phyloP scores from a whole-genome alignment of 2,113 vertebrate genomes.

The Cygnus buccinator region DNA sequence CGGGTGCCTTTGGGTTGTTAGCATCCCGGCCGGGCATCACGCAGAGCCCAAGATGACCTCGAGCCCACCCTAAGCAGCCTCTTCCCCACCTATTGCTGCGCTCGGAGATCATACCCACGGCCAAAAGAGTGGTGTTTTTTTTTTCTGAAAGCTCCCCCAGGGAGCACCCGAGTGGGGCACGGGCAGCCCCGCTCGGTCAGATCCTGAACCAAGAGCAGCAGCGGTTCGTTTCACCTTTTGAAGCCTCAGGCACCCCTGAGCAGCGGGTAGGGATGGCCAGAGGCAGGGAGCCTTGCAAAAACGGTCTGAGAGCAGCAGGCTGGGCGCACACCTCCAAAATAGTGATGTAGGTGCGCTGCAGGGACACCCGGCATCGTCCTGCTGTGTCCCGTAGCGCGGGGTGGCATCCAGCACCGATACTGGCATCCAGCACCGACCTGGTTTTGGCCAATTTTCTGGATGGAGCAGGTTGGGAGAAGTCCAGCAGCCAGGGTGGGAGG shows the following conservation, averaged over 20 bases:
- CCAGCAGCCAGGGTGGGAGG: background rate
- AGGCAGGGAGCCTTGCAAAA: background rate
- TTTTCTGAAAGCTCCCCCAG: too few species aligned
- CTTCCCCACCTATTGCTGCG: background rate
- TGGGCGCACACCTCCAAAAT: background rate
- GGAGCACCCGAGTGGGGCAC: too few species aligned
- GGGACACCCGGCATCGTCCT: too few species aligned
- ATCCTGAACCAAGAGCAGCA: background rate
- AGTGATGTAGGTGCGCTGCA: background rate
- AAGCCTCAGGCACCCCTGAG: background rate
- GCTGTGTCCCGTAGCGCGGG: too few species aligned
- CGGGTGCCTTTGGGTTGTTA: fast-evolving
- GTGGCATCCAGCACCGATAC: background rate
- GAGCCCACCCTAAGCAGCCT: background rate
- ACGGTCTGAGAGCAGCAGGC: fast-evolving
- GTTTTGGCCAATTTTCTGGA: background rate
- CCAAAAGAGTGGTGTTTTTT: background rate
- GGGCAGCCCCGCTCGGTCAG: background rate
- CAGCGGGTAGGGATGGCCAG: background rate
- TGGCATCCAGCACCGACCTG: background rate
- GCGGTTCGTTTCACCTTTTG: background rate
- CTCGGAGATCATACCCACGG: fast-evolving
- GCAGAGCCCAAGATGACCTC: too few species aligned
- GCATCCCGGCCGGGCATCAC: background rate
- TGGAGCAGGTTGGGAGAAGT: background rate